Conservation (phyloP, 2,113 vertebrate species). For the Machaerirhynchus nigripectus region DNA sequence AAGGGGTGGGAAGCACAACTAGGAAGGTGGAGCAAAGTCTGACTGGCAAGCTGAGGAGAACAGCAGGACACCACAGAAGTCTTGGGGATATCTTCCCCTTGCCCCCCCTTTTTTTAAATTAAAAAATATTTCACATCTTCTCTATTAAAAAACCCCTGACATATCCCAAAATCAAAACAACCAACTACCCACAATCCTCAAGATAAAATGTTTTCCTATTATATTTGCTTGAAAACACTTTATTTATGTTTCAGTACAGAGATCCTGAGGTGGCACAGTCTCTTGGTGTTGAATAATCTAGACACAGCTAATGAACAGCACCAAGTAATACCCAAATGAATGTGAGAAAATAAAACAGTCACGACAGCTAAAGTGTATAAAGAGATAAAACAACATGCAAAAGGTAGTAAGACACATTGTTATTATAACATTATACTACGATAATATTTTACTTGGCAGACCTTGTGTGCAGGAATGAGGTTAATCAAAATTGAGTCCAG, state of each 20-base stretch:
- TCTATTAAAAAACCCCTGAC: neutral
- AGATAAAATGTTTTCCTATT: neutral
- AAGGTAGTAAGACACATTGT: neutral
- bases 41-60: neutral
- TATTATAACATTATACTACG: neutral
- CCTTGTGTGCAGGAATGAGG: conserved; percentile 98
- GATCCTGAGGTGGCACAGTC: neutral
- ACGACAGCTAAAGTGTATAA: neutral
- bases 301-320: neutral
- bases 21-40: neutral
- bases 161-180: neutral
- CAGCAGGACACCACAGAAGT: neutral
- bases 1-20: neutral
- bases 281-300: neutral
- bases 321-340: neutral
- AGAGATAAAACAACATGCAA: neutral
- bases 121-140: neutral
- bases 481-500: conserved; percentile 98
- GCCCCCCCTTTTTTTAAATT: rapidly evolving
- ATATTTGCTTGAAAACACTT: neutral
- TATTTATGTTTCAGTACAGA: neutral
- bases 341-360: neutral
- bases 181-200: neutral
- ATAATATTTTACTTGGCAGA: conserved; percentile 47
- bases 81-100: neutral